Conservation (phyloP, 30 jellyfish, hydroid and myxozoan species). For the Aurelia sp. region DNA sequence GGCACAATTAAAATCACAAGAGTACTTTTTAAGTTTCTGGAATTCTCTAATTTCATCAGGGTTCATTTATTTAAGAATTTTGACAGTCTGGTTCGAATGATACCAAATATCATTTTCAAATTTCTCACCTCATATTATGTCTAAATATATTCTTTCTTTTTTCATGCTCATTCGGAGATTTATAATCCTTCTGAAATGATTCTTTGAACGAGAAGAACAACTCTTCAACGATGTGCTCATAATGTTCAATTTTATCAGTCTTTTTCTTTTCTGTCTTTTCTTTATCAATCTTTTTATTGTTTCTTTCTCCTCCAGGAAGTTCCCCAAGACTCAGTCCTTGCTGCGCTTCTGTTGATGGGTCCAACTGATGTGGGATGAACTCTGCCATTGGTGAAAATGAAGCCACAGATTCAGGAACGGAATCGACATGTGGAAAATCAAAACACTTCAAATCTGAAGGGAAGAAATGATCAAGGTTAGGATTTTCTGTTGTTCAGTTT, state of each 20-base stretch:
- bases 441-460: constrained; percentile 82
- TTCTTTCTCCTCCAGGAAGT: background rate
- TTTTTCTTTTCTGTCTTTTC: background rate
- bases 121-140: constrained; percentile 84
- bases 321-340: constrained; percentile 51
- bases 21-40: background rate
- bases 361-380: constrained; percentile 77
- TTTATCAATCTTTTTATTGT: constrained; percentile 5
- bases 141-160: constrained; percentile 86
- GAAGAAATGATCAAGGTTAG: background rate
- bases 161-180: constrained; percentile 77
- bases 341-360: constrained; percentile 27
- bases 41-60: background rate
- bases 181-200: constrained; percentile 68
- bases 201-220: constrained; percentile 69
- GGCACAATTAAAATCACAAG: background rate
- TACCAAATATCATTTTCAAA: background rate
- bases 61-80: background rate
- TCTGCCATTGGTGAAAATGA: constrained; percentile 89
- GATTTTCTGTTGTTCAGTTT: too few species aligned
- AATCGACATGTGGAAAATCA: constrained; percentile 65
- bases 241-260: constrained; percentile 28
- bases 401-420: constrained; percentile 76
- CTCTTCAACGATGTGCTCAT: constrained; percentile 73
- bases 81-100: background rate